phyloP scores from a whole-genome alignment of 2,888 invertebrate species.

The Cyclophora albipunctata region DNA sequence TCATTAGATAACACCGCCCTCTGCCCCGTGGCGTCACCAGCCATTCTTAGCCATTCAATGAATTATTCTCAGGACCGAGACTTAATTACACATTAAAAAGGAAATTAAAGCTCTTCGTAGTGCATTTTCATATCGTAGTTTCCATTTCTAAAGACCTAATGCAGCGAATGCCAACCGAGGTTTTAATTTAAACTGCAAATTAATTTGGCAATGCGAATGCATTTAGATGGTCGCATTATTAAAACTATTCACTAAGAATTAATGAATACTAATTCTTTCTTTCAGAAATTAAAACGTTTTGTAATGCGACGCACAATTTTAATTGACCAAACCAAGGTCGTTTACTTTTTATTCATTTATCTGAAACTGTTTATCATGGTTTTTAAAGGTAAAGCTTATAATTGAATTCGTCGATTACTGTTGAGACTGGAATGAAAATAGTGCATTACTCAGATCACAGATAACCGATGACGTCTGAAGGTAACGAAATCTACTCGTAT shows the following conservation, averaged over 20 bases:
- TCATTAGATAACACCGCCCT: constrained; percentile 24
- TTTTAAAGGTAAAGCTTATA: too few relatives aligned
- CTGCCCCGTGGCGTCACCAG: constrained; percentile 14
- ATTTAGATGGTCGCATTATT: background rate
- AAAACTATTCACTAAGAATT: background rate
- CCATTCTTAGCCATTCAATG: constrained; percentile 16
- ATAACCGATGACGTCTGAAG: background rate
- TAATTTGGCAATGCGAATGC: constrained; percentile 11
- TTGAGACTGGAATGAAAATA: too few relatives aligned
- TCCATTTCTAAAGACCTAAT: constrained; percentile 18
- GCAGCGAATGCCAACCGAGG: constrained; percentile 19
- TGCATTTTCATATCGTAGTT: constrained; percentile 20
- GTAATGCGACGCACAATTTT: too few relatives aligned
- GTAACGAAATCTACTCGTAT: constrained; percentile 3
- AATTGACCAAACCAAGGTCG: too few relatives aligned
- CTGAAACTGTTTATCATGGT: background rate
- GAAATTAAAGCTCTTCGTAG: constrained; percentile 10
- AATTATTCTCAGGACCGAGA: constrained; percentile 23
- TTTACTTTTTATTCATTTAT: too few relatives aligned
- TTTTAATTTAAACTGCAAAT: constrained; percentile 25
- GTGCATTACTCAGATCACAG: too few relatives aligned
- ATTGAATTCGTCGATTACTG: too few relatives aligned
- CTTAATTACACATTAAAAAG: constrained; percentile 20
- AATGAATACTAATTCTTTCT: too few relatives aligned
- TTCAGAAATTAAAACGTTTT: too few relatives aligned